Evolutionary conservation across 2,797 vertebrate genomes (phyloP).

Genomic region (Cryptoblepharus egeriae): DNA sequence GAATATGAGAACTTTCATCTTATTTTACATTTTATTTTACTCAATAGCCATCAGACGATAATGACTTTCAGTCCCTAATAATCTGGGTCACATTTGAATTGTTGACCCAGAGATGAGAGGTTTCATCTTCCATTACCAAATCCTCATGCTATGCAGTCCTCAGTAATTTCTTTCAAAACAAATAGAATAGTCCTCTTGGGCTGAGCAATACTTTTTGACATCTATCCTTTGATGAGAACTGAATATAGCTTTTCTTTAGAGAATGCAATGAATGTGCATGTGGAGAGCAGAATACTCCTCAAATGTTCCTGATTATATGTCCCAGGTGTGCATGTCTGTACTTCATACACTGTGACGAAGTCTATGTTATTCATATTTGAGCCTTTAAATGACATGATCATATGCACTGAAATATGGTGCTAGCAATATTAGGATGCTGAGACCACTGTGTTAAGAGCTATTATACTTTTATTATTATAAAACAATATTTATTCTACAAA

Average conservation of each 20-base stretch:
- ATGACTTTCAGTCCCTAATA: constrained; percentile 66
- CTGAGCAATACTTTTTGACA: constrained; percentile 62
- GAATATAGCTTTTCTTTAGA: constrained; percentile 49
- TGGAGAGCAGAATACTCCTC: constrained; percentile 13
- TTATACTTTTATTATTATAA: neutral
- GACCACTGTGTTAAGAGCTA: neutral
- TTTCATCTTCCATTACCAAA: constrained; percentile 66
- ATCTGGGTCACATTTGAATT: constrained; percentile 55
- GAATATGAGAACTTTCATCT: neutral
- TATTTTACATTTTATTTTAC: constrained; percentile 57
- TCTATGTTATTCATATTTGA: neutral
- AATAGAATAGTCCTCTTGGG: constrained; percentile 50
- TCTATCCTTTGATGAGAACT: constrained; percentile 50
- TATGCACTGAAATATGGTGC: neutral
- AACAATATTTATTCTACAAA: no score
- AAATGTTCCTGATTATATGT: constrained; percentile 38
- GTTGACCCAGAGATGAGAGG: constrained; percentile 59
- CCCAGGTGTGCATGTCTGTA: neutral
- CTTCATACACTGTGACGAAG: constrained; percentile 28
- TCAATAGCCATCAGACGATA: constrained; percentile 41
- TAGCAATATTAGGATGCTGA: neutral
- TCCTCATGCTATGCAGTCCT: constrained; percentile 60
- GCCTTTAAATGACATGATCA: constrained; percentile 10
- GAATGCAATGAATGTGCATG: constrained; percentile 33
- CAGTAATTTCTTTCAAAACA: constrained; percentile 72